Evolutionary conservation across 1,140 invertebrate genomes (phyloP).

Genomic region (Manduca sexta): DNA sequence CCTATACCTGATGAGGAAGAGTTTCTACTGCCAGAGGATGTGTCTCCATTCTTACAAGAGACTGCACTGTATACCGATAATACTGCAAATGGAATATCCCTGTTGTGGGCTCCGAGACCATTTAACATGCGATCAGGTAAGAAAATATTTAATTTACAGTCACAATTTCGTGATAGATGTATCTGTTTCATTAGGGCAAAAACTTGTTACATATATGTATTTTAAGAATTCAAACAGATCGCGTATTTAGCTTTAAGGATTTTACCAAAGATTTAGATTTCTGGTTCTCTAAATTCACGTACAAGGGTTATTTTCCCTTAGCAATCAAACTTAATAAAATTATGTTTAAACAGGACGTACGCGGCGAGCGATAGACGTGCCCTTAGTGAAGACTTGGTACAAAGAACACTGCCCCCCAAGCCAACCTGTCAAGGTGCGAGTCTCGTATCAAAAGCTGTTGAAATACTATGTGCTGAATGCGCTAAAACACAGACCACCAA

Average conservation of each 20-base stretch:
- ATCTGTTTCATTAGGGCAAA: too few relatives aligned
- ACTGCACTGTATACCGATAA: slow-evolving; percentile 98
- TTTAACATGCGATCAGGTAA: slow-evolving; percentile 95
- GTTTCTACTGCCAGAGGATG: slow-evolving; percentile 91
- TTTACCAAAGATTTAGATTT: too few relatives aligned
- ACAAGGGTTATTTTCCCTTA: too few relatives aligned
- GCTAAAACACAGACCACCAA: slow-evolving; percentile 96
- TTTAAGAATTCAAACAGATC: too few relatives aligned
- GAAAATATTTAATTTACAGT: not conserved
- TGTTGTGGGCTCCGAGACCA: slow-evolving; percentile 98
- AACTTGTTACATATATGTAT: too few relatives aligned
- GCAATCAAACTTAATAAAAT: slow-evolving; percentile 1
- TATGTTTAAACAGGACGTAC: slow-evolving; percentile 75
- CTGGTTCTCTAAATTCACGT: too few relatives aligned
- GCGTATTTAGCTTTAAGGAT: too few relatives aligned
- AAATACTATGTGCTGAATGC: slow-evolving; percentile 99
- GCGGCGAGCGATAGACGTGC: slow-evolving; percentile 95
- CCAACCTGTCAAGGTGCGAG: slow-evolving; percentile 98
- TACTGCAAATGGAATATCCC: slow-evolving; percentile 98
- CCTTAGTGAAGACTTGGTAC: slow-evolving; percentile 98
- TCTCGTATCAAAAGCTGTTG: slow-evolving; percentile 98
- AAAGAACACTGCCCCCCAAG: slow-evolving; percentile 98
- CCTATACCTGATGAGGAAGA: slow-evolving; percentile 95
- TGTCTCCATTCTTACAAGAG: slow-evolving; percentile 95
- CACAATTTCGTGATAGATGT: not conserved